Base-by-base conservation (phyloP, 2,113 vertebrate species). In the Istiophorus platypterus region DNA sequence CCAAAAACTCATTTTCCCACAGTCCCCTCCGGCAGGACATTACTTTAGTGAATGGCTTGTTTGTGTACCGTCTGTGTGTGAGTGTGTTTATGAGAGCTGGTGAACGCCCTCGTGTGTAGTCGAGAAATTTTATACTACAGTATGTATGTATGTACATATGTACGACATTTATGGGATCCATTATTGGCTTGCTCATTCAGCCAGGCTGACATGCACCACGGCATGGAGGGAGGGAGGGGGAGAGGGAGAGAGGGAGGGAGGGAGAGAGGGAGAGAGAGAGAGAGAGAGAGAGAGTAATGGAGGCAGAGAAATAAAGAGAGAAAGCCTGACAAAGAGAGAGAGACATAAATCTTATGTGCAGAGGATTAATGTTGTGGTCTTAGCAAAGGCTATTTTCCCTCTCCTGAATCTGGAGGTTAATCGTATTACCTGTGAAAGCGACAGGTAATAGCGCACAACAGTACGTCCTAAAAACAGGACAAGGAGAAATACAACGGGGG, bases 1-100 rank as follows among this genome's bases (percentile, higher is more conserved):
- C 91, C 85, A 77, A 76, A 86, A 93, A 89, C 89, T 91, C 72
- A 87, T 89, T 90, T 85, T 84, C 86, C 84, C 88, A 86, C 79
- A 85, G 74, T 85, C 64, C 88, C 90, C 86, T 67, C 87, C 76
- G 88, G 91, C 91, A 68, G 65, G 27, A 79, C 85, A 90, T 92
- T 81, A 83, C 68, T 90, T 90, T 17, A 84, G 72, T 86, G 61
- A 90, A 86, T 79, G 80, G 72, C 85, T 89, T 89, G 86, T 91
- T 89, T 89, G 84, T 85, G 85, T 59, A 34, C 4, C 17, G 14
- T 47, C 31, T 26, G 71, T 59, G 41, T 27, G 59, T 37, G 22
- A 51, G 22, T 29, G 39, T 65, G 31, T 14, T 17, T n/a, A 3
- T 31, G 18, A 58, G 47, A 34, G 27, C 14, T 2, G 5, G 22